Evolutionary conservation across 2,113 vertebrate species (phyloP).

Genomic region (Alosa alosa): DNA sequence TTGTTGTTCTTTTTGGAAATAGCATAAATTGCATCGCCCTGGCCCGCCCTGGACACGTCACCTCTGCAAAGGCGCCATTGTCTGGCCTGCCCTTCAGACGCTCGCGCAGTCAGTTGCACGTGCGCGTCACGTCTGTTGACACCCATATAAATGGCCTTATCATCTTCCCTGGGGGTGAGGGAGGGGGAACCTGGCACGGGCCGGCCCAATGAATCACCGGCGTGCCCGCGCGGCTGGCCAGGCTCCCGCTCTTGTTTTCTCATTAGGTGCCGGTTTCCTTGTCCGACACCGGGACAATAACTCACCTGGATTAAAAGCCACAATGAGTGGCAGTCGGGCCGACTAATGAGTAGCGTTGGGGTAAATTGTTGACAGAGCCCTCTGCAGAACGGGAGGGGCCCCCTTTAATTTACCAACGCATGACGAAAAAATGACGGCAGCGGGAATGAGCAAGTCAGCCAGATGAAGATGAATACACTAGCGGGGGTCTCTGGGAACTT

Average conservation of each 20-base stretch:
- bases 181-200: conserved; percentile 46
- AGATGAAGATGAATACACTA: conserved; percentile 82
- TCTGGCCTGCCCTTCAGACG: conserved; percentile 50
- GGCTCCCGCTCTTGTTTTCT: conserved; percentile 53
- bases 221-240: conserved; percentile 41
- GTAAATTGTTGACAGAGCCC: conserved; percentile 85
- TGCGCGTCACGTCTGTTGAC: conserved; percentile 47
- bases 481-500: conserved; percentile 72
- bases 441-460: conserved; percentile 75
- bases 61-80: conserved; percentile 42
- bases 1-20: not conserved
- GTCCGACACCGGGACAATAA: conserved; percentile 71
- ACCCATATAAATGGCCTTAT: conserved; percentile 71
- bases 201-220: conserved; percentile 52
- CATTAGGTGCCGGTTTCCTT: conserved; percentile 42
- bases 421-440: conserved; percentile 77
- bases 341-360: conserved; percentile 79
- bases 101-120: conserved; percentile 40
- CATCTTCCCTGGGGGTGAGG: conserved; percentile 62
- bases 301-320: conserved; percentile 80
- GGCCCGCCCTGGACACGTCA: not conserved
- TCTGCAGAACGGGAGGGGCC: conserved; percentile 61
- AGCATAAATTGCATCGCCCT: not conserved
- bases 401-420: conserved; percentile 81
- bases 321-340: conserved; percentile 69